These are phyloP conservation scores for Pollenia amentaria DNA, from an alignment of 2,888 invertebrate species.

Conservation along the genomic window DNA sequence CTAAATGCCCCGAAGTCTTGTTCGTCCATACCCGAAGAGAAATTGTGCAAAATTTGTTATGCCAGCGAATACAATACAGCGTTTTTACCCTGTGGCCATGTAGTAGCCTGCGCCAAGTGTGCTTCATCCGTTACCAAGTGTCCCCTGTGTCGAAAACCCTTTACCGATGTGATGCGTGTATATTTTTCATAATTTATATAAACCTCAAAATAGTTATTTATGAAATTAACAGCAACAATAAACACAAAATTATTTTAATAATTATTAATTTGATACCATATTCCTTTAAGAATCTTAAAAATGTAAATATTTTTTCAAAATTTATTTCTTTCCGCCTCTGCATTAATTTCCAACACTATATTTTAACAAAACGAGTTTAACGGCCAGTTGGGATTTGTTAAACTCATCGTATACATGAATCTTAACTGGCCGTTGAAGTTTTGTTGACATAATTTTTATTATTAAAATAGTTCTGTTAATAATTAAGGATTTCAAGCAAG, in stretches of 20 bases:
- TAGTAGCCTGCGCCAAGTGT: constrained; percentile 96
- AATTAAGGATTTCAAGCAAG: constrained; percentile 30
- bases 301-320: constrained; percentile 68
- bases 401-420: constrained; percentile 15
- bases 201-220: constrained; percentile 60
- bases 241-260: constrained; percentile 14
- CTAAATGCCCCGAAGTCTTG: constrained; percentile 56
- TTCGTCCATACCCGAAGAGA: constrained; percentile 85
- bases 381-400: constrained; percentile 71
- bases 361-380: constrained; percentile 60
- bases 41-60: constrained; percentile 96
- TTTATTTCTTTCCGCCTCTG: constrained; percentile 16
- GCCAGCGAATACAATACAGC: constrained; percentile 94
- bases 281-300: constrained; percentile 36
- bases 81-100: constrained; percentile 97
- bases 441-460: neutral
- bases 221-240: constrained; percentile 28
- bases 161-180: constrained; percentile 86
- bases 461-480: neutral
- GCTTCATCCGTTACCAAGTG: constrained; percentile 94
- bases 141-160: constrained; percentile 93
- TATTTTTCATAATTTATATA: constrained; percentile 83
- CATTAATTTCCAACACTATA: neutral
- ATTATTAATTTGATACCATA: neutral
- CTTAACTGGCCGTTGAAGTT: constrained; percentile 72